phyloP scores from a whole-genome alignment of 1,140 invertebrate species.

The Trichomalopsis sarcophagae region DNA sequence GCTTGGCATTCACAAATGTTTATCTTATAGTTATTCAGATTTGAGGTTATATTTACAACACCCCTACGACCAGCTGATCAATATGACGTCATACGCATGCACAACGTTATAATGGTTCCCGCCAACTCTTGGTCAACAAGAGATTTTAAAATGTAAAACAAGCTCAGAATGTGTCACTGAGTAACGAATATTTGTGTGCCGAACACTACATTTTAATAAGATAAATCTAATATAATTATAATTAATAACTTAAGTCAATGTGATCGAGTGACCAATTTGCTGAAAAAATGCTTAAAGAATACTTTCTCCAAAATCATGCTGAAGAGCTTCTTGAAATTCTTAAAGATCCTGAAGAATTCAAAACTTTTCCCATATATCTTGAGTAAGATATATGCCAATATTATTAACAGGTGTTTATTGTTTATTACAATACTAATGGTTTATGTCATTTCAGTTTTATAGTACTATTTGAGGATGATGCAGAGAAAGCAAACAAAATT shows the following conservation, averaged over 20 bases:
- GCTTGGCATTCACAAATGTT: neutral
- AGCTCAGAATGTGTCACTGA: no score
- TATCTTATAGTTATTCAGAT: neutral
- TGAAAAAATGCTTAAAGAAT: slow-evolving; percentile 66
- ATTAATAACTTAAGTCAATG: no score
- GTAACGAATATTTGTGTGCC: no score
- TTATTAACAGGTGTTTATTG: slow-evolving; percentile 33
- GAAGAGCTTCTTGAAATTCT: slow-evolving; percentile 73
- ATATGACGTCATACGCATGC: no score
- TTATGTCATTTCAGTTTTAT: slow-evolving; percentile 76
- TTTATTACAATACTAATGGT: slow-evolving; percentile 3
- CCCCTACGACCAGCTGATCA: no score
- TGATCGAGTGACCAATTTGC: neutral
- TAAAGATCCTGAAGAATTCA: slow-evolving; percentile 62
- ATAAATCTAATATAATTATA: no score
- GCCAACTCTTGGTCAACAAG: no score
- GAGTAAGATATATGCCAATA: slow-evolving; percentile 67
- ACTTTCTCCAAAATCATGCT: slow-evolving; percentile 65
- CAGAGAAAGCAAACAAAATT: slow-evolving; percentile 77
- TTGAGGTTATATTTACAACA: slow-evolving; percentile 36
- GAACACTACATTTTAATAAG: no score
- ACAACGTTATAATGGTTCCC: no score
- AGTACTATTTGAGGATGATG: slow-evolving; percentile 78
- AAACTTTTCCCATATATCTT: slow-evolving; percentile 72
- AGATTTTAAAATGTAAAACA: no score